Evolutionary conservation across 2,888 invertebrate species (phyloP).

Genomic region (Drosophila acutilabella): DNA sequence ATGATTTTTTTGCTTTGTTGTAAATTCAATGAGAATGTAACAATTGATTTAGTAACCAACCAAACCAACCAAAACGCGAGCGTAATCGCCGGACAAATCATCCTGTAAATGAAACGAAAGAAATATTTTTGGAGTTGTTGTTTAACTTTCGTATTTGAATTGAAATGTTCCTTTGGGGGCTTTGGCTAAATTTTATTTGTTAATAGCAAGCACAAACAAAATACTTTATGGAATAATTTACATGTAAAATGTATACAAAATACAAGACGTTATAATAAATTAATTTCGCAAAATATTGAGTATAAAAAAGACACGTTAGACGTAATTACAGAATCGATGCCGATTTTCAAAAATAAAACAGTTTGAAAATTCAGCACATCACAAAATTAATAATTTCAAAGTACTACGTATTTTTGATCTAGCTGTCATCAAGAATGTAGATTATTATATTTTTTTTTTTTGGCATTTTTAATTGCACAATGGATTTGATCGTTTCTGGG

Average conservation of each 20-base stretch:
- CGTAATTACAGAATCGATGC: conserved; percentile 46
- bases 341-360: conserved; percentile 9
- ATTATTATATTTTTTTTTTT: conserved; percentile 26
- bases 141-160: conserved; percentile 17
- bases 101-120: conserved; percentile 85
- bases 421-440: conserved; percentile 52
- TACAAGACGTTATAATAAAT: conserved; percentile 50
- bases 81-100: conserved; percentile 89
- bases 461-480: conserved; percentile 66
- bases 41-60: conserved; percentile 76
- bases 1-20: not conserved
- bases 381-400: conserved; percentile 52
- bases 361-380: conserved; percentile 43
- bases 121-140: conserved; percentile 32
- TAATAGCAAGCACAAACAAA: conserved; percentile 67
- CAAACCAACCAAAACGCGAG: conserved; percentile 87
- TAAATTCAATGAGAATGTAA: conserved; percentile 17
- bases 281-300: conserved; percentile 19
- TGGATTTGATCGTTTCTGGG: conserved; percentile 15
- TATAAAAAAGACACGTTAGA: conserved; percentile 29
- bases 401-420: conserved; percentile 15
- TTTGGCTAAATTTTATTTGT: conserved; percentile 59
- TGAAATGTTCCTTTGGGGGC: conserved; percentile 22
- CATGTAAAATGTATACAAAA: conserved; percentile 75
- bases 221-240: conserved; percentile 36